Percentiles rank a stretch among this genome's conserved stretches.
These are phyloP conservation scores for Neomorphus geoffroyi DNA, from an alignment of 2,797 vertebrate genomes.

Conservation along the genomic window DNA sequence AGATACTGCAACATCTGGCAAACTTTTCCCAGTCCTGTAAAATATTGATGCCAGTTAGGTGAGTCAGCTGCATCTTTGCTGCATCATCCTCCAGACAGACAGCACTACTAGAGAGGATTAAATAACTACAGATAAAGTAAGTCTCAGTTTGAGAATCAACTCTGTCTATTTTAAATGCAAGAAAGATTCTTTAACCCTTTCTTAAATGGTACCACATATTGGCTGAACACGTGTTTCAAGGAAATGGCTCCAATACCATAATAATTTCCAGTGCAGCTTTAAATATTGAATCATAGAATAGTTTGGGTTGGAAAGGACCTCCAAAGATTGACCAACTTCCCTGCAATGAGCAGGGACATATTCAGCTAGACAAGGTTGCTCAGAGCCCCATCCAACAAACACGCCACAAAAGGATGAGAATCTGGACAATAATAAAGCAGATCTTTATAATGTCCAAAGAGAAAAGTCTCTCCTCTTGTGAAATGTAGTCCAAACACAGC, in stretches of 20 bases:
- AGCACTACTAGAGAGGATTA: background rate
- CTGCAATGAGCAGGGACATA: too few species aligned
- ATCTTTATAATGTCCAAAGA: background rate
- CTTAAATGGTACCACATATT: background rate
- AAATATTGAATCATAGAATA: background rate
- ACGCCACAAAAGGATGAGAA: background rate
- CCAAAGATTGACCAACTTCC: too few species aligned
- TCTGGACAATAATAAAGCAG: background rate
- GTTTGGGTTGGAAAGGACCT: too few species aligned
- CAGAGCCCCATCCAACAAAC: too few species aligned
- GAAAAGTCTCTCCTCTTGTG: background rate
- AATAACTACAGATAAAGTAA: background rate
- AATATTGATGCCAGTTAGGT: background rate
- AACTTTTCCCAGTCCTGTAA: background rate
- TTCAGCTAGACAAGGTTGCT: too few species aligned
- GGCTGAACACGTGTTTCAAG: background rate
- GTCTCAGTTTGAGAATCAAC: background rate
- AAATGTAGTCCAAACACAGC: background rate
- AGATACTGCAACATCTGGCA: background rate
- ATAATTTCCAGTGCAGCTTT: background rate
- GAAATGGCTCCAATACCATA: background rate
- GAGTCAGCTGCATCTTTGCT: background rate
- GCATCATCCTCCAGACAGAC: conserved; percentile 12
- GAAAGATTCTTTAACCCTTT: background rate
- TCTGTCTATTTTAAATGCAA: background rate